Conservation (phyloP, 2,888 invertebrate species). For the Leucophenga montana region DNA sequence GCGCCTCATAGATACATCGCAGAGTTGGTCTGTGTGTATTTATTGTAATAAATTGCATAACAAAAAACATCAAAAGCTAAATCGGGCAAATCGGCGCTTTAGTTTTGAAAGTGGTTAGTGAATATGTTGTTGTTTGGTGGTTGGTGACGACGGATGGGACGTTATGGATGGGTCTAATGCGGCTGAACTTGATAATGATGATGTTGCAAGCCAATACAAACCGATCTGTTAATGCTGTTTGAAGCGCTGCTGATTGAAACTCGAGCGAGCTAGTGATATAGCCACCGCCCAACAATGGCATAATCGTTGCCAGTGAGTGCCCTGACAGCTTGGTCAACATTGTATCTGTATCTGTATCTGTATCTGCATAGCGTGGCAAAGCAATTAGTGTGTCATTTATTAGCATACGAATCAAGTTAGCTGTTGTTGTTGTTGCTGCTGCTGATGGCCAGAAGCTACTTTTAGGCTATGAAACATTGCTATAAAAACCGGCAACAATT, state of each 20-base stretch:
- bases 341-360: not conserved
- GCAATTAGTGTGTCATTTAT: slow-evolving; percentile 57
- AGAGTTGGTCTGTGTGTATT: slow-evolving; percentile 9
- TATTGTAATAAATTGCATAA: slow-evolving; percentile 55
- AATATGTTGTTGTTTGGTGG: too few relatives aligned
- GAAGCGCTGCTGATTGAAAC: slow-evolving; percentile 22
- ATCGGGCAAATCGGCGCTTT: not conserved
- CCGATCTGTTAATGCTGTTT: not conserved
- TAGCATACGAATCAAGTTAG: slow-evolving; percentile 39
- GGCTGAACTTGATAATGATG: slow-evolving; percentile 7
- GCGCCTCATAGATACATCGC: too few relatives aligned
- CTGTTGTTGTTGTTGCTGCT: not conserved
- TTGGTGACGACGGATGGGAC: too few relatives aligned
- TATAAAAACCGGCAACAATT: slow-evolving; percentile 50
- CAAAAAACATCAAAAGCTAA: slow-evolving; percentile 41
- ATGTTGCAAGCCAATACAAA: slow-evolving; percentile 10
- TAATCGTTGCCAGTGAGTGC: slow-evolving; percentile 38
- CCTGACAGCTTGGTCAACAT: not conserved
- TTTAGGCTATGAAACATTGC: not conserved
- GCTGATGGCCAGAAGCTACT: slow-evolving; percentile 6
- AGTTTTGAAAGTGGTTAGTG: too few relatives aligned
- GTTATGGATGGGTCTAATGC: not conserved
- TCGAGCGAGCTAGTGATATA: slow-evolving; percentile 26
- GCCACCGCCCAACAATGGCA: slow-evolving; percentile 45
- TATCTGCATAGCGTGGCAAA: slow-evolving; percentile 53